phyloP scores from a whole-genome alignment of 2,888 invertebrate genomes.

The Brachyptera risi region DNA sequence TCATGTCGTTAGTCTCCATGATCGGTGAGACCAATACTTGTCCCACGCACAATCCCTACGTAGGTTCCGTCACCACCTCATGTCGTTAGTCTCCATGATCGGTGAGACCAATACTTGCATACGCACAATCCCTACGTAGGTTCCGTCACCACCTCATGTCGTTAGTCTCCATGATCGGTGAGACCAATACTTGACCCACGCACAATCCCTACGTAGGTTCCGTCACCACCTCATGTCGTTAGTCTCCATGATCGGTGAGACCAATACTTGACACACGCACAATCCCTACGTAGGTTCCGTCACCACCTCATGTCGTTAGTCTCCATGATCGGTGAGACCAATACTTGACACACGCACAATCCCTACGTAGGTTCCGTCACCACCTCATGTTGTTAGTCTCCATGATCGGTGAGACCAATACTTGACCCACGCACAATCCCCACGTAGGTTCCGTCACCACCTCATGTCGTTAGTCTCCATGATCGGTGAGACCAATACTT shows the following conservation, averaged over 20 bases:
- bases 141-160: conserved; percentile 90
- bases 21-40: no score
- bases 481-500: conserved; percentile 70
- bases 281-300: no score
- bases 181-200: no score
- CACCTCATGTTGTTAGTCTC: conserved; percentile 92
- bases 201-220: no score
- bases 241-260: conserved; percentile 81
- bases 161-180: conserved; percentile 84
- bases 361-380: no score
- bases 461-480: conserved; percentile 92
- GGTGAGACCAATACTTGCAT: no score
- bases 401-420: conserved; percentile 77
- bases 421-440: no score
- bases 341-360: no score
- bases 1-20: conserved; percentile 93
- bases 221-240: conserved; percentile 91
- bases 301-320: conserved; percentile 93
- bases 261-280: no score
- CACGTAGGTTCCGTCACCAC: conserved; percentile 86
- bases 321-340: conserved; percentile 80
- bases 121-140: no score
- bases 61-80: conserved; percentile 84
- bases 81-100: conserved; percentile 93
- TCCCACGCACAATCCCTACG: no score